A percentile compares a stretch with the other conserved stretches of the same genome.
phyloP scores from a whole-genome alignment of 2,888 invertebrate species.

The Dryobotodes eremita region DNA sequence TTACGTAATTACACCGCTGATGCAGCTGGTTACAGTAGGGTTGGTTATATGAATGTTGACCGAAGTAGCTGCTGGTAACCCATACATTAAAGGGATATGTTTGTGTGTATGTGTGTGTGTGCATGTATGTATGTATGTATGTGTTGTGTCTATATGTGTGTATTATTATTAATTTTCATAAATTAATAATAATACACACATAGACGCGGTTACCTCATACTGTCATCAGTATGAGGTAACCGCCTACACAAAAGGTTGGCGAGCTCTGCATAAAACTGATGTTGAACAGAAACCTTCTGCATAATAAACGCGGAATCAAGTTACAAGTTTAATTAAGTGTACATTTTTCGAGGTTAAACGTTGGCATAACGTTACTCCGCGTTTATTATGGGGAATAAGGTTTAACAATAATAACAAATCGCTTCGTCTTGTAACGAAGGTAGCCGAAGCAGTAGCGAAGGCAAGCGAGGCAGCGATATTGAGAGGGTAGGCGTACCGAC shows the following conservation, averaged over 20 bases:
- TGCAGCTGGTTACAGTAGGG: background rate
- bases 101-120: too few species aligned
- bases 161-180: too few species aligned
- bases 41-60: background rate
- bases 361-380: background rate
- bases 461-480: slow-evolving; percentile 78
- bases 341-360: background rate
- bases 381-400: too few species aligned
- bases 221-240: background rate
- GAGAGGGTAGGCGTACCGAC: slow-evolving; percentile 79
- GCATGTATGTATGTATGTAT: too few species aligned
- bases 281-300: background rate
- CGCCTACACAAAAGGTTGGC: background rate
- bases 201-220: too few species aligned
- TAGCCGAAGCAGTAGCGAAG: slow-evolving; percentile 67
- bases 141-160: too few species aligned
- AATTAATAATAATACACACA: too few species aligned
- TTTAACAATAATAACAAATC: slow-evolving; percentile 9
- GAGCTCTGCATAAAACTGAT: background rate
- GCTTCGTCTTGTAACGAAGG: slow-evolving; percentile 50
- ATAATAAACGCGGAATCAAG: background rate
- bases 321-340: background rate
- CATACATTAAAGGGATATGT: background rate
- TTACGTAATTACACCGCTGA: too few species aligned
- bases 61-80: background rate